Percentiles rank a stretch among this genome's conserved stretches.
These are phyloP conservation scores for Chloropsis hardwickii DNA, from an alignment of 2,113 vertebrate genomes.

Conservation along the genomic window DNA sequence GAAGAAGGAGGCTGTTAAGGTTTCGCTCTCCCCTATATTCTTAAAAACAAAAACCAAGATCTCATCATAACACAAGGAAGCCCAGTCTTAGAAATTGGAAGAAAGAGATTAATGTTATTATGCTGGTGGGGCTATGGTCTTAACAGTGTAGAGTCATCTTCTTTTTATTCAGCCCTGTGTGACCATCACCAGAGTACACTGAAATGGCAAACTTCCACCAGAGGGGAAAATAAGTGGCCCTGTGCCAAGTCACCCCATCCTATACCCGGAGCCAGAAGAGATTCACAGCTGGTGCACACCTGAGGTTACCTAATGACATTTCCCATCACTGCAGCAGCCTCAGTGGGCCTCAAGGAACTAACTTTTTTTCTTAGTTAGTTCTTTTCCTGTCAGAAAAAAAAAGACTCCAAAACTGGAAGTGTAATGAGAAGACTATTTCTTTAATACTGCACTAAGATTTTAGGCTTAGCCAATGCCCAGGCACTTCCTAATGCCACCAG, in stretches of 20 bases:
- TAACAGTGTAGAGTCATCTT: background rate
- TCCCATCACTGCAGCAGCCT: background rate
- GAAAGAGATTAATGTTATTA: background rate
- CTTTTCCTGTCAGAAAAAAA: background rate
- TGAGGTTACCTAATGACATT: background rate
- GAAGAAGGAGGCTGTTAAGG: background rate
- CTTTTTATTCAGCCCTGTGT: background rate
- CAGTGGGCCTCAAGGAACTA: background rate
- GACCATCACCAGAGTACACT: background rate
- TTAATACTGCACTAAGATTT: background rate
- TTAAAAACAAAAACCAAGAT: background rate
- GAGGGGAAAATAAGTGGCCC: background rate
- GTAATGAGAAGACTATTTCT: background rate
- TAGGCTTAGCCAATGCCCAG: background rate
- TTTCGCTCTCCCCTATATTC: background rate
- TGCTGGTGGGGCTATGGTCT: background rate
- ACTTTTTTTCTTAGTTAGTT: background rate
- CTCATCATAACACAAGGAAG: background rate
- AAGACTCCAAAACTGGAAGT: background rate
- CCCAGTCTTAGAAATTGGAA: background rate
- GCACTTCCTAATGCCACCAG: background rate
- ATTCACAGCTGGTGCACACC: background rate
- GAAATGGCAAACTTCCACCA: background rate
- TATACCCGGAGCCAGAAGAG: background rate
- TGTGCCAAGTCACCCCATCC: background rate